Evolutionary conservation across 1,140 invertebrate genomes (phyloP), one percentile per base, ranked within the genome.

Genomic region (roundworm (Caenorhabditis elegans)): DNA sequence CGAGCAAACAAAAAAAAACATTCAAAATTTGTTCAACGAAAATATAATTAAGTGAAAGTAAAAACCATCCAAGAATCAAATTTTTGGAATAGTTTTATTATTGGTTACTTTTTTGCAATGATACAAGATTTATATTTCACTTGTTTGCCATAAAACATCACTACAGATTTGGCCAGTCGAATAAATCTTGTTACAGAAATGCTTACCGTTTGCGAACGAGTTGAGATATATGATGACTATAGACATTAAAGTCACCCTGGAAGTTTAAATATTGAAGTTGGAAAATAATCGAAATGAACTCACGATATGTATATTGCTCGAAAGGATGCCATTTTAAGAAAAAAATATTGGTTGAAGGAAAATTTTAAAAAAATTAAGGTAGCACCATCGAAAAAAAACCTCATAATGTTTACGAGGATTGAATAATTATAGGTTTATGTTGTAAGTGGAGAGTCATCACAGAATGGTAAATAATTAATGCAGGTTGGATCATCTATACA

Each of bases 201-300:
- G n/a, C n/a, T n/a, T n/a, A 70, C 60, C 60, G n/a, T 70, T 70
- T 6, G 60, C 60, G 22, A 70, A 70, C 1, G 60, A 70, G 13
- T 70, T 70, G 34, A 70, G 60, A 43, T 19, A 39, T 3, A 70
- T 70, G 34, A 70, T 70, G 34, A 39, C 34, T 1, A 70, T 13
- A 11, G 19, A 8, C 60, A 70, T 22, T 31, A 70, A 22, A 1
- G 60, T 22, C 2, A 70, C 39, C 17, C 60, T 70, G 60, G 19
- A 70, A 70, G 10, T 5, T 39, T 3, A 22, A 1, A 39, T 17
- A 43, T 43, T 43, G 39, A 22, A 6, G 10, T 39, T 39, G 3
- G 3, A 39, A 2, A 31, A 13, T 3, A 31, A 5, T 39, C 17
- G 2, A 17, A 19, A 22, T 0, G 4, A 22, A 39, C 60, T 70